Base-by-base conservation (phyloP, 2,113 vertebrate species). In the Gorilla gorilla region DNA sequence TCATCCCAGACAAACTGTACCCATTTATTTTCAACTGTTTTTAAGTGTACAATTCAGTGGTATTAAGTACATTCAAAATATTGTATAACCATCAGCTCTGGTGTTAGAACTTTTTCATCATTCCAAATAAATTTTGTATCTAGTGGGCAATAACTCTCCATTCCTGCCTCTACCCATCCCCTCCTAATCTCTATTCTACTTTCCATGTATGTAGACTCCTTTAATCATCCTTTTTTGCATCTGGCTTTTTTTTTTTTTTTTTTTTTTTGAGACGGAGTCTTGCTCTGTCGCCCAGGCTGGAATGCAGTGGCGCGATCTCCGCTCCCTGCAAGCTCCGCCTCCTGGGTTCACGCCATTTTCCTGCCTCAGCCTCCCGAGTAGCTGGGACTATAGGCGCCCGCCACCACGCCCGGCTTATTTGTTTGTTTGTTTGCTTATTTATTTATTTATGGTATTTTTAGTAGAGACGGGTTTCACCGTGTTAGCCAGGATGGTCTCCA, bases 361-460 rank as follows among this genome's bases (percentile, higher is more conserved):
- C 59, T 61, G 23, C 59, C 23, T 61, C 10, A 61, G 59, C 59
- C 9, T 61, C 23, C 59, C 4, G 4, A 25, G 50, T 25, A 59
- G 57, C 9, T 10, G 59, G 10, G 10, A 61, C 25, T 61, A 61
- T 10, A 61, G 59, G 59, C 1, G 0, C 4, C 0, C 1, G 4
- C 23, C 23, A 61, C 59, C 59, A 61, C 8, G 4, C 23, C 59
- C 59, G 25, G 9, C 59, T 61, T 25, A 61, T 59, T 59, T 25
- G 3, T 9, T 25, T 59, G 10, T 9, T 25, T 59, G 9, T 61
- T 45, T 45, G 8, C 10, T 45, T 45, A 7, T 61, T 59, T 25
- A 4, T 61, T 59, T 61, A 10, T 61, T 59, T 25, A 11, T 61
- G 23, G 59, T 61, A 61, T 61, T 61, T 61, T 61, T 61, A 61